phyloP scores from a whole-genome alignment of 2,888 invertebrate genomes.

The Acleris cristana region DNA sequence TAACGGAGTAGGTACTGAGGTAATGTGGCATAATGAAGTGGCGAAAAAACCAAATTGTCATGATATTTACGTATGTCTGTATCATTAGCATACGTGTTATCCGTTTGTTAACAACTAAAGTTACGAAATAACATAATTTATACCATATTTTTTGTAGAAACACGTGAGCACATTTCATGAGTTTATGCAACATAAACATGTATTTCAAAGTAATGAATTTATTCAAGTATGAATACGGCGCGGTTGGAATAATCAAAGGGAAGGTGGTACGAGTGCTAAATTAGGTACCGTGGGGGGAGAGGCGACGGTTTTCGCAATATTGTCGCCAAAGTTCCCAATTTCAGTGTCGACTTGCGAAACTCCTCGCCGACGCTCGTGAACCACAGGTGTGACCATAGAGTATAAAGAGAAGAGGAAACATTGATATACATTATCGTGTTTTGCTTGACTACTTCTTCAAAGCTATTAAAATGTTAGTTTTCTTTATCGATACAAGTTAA shows the following conservation, averaged over 20 bases:
- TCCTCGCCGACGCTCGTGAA: conserved; percentile 61
- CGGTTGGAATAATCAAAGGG: conserved; percentile 36
- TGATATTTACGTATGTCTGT: too few species aligned
- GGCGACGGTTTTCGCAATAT: conserved; percentile 73
- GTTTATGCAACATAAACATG: conserved; percentile 1
- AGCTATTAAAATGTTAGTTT: too few species aligned
- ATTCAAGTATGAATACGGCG: conserved; percentile 39
- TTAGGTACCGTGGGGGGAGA: conserved; percentile 35
- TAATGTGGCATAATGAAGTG: too few species aligned
- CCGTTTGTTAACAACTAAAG: too few species aligned
- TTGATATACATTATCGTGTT: neutral
- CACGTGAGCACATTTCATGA: neutral
- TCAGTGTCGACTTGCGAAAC: conserved; percentile 81
- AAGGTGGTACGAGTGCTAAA: conserved; percentile 21
- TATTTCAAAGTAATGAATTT: conserved; percentile 10
- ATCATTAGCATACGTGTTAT: too few species aligned
- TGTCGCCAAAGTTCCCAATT: conserved; percentile 77
- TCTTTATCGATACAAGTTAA: too few species aligned
- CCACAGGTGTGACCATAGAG: conserved; percentile 61
- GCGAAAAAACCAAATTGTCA: too few species aligned
- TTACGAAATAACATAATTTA: too few species aligned
- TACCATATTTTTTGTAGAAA: neutral
- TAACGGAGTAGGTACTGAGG: too few species aligned
- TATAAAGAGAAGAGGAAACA: conserved; percentile 1
- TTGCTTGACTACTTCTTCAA: too few species aligned